phyloP scores from a whole-genome alignment of 2,797 vertebrate species.

The Anisognathus igniventris region DNA sequence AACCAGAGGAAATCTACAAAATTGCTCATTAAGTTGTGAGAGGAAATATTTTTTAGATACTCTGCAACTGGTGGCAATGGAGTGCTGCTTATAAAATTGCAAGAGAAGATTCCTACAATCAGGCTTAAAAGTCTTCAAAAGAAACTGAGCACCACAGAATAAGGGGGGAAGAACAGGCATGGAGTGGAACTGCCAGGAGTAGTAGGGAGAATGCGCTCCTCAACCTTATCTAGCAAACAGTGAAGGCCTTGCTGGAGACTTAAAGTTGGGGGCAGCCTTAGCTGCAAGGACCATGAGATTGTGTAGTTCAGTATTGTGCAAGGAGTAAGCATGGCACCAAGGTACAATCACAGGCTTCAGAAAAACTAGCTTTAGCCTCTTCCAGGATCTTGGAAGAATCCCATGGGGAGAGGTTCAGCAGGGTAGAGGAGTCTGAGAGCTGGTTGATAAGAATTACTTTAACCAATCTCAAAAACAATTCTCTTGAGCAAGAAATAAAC shows the following conservation, averaged over 20 bases:
- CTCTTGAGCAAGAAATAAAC: background rate
- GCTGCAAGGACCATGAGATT: too few relatives aligned
- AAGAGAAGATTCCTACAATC: background rate
- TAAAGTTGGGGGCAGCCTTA: background rate
- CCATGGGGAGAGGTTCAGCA: too few relatives aligned
- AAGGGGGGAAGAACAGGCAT: background rate
- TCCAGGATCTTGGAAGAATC: background rate
- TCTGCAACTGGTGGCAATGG: background rate
- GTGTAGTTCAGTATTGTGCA: accelerated
- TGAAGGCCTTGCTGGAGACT: background rate
- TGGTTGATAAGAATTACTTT: background rate
- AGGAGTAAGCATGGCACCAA: background rate
- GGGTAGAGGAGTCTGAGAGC: background rate
- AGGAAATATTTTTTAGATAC: background rate
- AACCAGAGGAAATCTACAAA: background rate
- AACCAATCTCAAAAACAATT: background rate
- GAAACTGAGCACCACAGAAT: background rate
- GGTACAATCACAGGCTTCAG: background rate
- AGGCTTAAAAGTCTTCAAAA: background rate
- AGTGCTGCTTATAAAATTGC: background rate
- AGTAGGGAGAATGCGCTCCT: background rate
- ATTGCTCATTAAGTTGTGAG: background rate
- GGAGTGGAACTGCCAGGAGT: background rate
- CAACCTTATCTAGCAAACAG: background rate
- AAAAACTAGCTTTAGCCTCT: background rate